These are phyloP conservation scores for Dryoscopus gambensis DNA, from an alignment of 2,113 vertebrate species.

Conservation along the genomic window DNA sequence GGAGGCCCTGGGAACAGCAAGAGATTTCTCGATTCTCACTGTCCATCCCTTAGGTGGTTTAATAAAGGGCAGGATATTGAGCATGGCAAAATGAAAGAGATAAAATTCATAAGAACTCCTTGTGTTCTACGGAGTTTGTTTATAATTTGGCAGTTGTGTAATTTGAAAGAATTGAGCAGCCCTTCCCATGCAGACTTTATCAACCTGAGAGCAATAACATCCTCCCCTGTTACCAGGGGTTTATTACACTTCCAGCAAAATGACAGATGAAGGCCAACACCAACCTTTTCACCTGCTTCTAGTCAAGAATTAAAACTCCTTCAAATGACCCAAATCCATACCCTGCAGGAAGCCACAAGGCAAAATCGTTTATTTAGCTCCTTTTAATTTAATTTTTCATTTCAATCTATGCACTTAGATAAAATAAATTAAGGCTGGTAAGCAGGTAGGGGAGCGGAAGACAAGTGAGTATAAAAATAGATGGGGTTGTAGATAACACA, in stretches of 20 bases:
- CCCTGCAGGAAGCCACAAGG: not conserved
- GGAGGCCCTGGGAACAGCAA: not conserved
- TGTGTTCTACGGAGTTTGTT: not conserved
- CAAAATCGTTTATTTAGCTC: not conserved
- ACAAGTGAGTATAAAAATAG: not conserved
- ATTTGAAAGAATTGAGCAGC: not conserved
- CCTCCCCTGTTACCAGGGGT: not conserved
- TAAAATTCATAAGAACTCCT: not conserved
- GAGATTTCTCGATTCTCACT: not conserved
- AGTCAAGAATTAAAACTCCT: not conserved
- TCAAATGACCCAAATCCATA: not conserved
- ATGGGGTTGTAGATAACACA: not conserved
- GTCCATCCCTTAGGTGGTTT: not conserved
- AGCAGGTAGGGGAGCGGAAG: not conserved
- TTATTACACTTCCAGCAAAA: not conserved
- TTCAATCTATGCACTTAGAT: not conserved
- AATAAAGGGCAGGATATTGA: conserved; percentile 51
- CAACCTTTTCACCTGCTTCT: not conserved
- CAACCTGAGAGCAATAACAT: not conserved
- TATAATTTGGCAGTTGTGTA: not conserved
- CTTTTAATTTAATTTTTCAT: not conserved
- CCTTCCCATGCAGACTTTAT: not conserved
- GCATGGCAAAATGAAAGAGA: not conserved
- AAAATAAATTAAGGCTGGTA: not conserved
- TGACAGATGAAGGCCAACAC: not conserved